Evolutionary conservation across 1,140 invertebrate species (phyloP).

Genomic region (Xylocopa sonorina): DNA sequence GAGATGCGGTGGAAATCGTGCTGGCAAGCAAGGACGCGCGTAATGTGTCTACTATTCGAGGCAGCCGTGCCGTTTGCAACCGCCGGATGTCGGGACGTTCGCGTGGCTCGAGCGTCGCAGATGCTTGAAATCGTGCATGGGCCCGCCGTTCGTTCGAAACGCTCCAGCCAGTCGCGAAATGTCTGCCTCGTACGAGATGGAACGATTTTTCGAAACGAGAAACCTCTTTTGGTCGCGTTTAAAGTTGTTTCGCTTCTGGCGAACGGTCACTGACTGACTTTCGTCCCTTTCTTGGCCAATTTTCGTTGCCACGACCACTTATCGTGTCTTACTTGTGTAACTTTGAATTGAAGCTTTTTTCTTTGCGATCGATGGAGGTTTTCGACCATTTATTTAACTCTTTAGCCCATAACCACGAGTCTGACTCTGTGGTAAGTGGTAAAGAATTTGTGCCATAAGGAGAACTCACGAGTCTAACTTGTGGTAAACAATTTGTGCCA

Average conservation of each 20-base stretch:
- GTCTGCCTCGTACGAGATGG: neutral
- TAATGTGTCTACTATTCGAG: conserved; percentile 30
- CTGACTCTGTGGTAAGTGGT: too few relatives aligned
- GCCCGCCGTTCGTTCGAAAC: neutral
- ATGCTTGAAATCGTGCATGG: conserved; percentile 22
- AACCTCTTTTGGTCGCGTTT: neutral
- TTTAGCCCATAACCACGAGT: too few relatives aligned
- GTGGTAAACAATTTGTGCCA: too few relatives aligned
- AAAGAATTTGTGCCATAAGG: too few relatives aligned
- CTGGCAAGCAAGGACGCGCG: neutral
- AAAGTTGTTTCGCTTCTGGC: neutral
- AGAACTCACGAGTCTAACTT: too few relatives aligned
- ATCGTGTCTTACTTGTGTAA: too few relatives aligned
- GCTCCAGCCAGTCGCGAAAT: neutral
- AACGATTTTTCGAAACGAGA: neutral
- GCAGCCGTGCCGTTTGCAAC: conserved; percentile 8
- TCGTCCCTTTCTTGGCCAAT: too few relatives aligned
- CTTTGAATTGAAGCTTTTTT: too few relatives aligned
- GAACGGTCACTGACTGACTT: too few relatives aligned
- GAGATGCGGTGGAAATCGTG: neutral
- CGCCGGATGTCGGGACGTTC: neutral
- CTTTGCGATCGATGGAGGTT: too few relatives aligned
- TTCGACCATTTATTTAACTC: too few relatives aligned
- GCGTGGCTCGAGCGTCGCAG: conserved; percentile 14
- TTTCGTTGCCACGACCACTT: too few relatives aligned